Percentiles rank a stretch among this genome's conserved stretches.
These are phyloP conservation scores for Pyralis farinalis DNA, from an alignment of 2,888 invertebrate species.

Conservation along the genomic window DNA sequence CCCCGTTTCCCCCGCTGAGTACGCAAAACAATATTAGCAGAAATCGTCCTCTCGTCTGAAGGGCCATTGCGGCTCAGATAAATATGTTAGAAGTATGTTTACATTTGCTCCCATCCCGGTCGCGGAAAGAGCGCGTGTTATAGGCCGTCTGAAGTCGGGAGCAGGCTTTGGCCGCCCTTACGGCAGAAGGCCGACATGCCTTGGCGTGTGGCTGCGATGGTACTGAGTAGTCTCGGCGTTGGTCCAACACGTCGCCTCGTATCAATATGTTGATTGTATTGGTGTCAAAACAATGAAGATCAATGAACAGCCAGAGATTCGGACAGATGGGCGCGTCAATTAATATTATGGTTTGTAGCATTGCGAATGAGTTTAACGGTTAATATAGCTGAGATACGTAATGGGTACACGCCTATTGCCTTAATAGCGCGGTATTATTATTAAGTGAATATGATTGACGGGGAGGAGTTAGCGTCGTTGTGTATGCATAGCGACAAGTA, in stretches of 20 bases:
- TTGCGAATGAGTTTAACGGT: background rate
- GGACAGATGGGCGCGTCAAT: conserved; percentile 20
- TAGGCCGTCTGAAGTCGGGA: conserved; percentile 23
- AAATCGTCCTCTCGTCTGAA: conserved; percentile 50
- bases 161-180: conserved; percentile 31
- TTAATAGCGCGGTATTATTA: too few species aligned
- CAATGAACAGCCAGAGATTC: conserved; percentile 46
- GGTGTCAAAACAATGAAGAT: conserved; percentile 70
- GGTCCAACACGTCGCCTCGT: conserved; percentile 43
- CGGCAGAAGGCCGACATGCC: conserved; percentile 42
- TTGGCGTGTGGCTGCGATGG: conserved; percentile 36
- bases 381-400: too few species aligned
- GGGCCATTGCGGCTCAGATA: conserved; percentile 67
- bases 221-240: conserved; percentile 34
- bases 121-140: conserved; percentile 20
- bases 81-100: conserved; percentile 52
- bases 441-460: too few species aligned
- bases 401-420: too few species aligned
- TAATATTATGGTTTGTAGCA: conserved; percentile 3
- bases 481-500: too few species aligned
- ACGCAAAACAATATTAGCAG: conserved; percentile 61
- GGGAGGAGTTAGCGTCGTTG: too few species aligned
- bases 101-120: conserved; percentile 68
- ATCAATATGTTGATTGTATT: conserved; percentile 49
- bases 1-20: conserved; percentile 45